Conservation (phyloP, 2,888 invertebrate species). For the Mythimna lalbum region DNA sequence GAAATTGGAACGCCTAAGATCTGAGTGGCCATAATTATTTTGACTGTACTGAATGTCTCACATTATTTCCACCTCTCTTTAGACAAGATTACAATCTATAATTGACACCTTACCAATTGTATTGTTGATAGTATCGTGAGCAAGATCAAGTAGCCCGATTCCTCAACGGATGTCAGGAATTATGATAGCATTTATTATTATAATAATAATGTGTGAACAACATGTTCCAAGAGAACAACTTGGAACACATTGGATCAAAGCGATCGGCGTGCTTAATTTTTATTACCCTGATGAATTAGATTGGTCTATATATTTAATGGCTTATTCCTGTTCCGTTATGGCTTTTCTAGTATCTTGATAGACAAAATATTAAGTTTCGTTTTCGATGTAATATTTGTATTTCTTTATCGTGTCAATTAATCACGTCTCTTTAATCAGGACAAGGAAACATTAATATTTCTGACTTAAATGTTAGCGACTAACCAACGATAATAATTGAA, state of each 20-base stretch:
- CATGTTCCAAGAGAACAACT: constrained; percentile 36
- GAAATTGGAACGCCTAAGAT: no score
- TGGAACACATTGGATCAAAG: constrained; percentile 68
- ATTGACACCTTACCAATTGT: constrained; percentile 16
- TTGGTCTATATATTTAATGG: constrained; percentile 66
- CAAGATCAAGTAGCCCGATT: neutral
- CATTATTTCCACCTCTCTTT: constrained; percentile 2
- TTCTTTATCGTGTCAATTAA: constrained; percentile 34
- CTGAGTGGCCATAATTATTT: no score
- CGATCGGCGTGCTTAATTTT: constrained; percentile 67
- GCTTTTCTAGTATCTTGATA: constrained; percentile 23
- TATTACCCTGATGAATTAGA: constrained; percentile 68
- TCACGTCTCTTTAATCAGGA: constrained; percentile 40
- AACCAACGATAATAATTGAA: constrained; percentile 6
- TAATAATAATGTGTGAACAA: constrained; percentile 36
- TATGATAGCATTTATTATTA: constrained; percentile 15
- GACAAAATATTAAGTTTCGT: constrained; percentile 35
- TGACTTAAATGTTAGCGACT: constrained; percentile 12
- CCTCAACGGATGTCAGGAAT: neutral
- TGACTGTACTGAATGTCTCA: neutral
- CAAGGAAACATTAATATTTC: constrained; percentile 41
- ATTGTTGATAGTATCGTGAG: constrained; percentile 4
- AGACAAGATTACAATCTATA: constrained; percentile 1
- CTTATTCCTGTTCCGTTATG: constrained; percentile 63
- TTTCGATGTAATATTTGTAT: constrained; percentile 31